Evolutionary conservation across 2,113 vertebrate species (phyloP), one percentile per base, ranked within the genome.

Genomic region (Ctenodactylus gundi): DNA sequence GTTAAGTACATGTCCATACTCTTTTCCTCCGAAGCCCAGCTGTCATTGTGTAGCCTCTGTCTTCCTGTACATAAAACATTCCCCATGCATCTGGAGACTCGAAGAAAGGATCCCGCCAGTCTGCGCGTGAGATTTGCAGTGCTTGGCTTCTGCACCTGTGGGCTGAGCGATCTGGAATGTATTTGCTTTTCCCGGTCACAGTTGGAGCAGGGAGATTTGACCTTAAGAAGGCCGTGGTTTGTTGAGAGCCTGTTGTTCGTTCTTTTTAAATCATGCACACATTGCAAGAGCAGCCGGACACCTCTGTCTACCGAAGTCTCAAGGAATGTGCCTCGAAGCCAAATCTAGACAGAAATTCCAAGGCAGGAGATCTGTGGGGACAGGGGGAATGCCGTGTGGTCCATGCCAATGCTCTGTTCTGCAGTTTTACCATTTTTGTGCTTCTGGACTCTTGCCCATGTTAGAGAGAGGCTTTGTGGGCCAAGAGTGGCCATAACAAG

Each of bases 51-150:
- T 77, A 96, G 94, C 90, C 96, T 93, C 93, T 88, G 95, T 91
- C 95, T 96, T 97, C 95, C 96, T 96, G 93, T 94, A 94, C 88
- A 87, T 96, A 96, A 97, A 97, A 93, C 93, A 94, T 81, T 88
- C 78, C 55, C 53, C 18, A 29, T 88, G 85, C 95, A 96, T 97
- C 96, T 97, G 94, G 95, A 97, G 90, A 88, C 82, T 88, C 27
- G 60, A 65, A 95, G 85, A 92, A 91, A 93, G 53, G 68, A 58
- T 58, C 57, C 68, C 13, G 14, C 68, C 88, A 81, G 88, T 70
- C 90, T 96, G 90, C 81, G 93, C 92, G 73, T 84, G 92, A 84
- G 92, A 92, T 97, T 90, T 93, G 88, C 75, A 94, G 85, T 20
- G 11, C 72, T 95, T 44, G 8, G 27, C 76, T 78, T 92, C 94